Percentiles rank a stretch among this genome's conserved stretches.
phyloP scores from a whole-genome alignment of 1,140 invertebrate species.

The Trissolcus basalis region DNA sequence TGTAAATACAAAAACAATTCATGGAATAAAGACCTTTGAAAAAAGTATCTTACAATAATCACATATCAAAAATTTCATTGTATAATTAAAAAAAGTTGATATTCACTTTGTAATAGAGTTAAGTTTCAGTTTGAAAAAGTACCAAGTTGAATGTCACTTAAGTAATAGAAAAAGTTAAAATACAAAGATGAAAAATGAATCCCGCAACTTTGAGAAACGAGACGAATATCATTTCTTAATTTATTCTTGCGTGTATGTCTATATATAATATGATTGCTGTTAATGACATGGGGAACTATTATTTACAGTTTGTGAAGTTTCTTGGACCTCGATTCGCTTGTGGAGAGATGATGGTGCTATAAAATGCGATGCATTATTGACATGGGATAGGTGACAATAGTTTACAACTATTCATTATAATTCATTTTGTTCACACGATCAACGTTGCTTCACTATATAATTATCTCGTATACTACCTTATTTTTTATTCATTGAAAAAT shows the following conservation, averaged over 20 bases:
- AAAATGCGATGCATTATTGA: slow-evolving; percentile 51
- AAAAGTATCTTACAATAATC: too few relatives aligned
- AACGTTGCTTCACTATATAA: slow-evolving; percentile 31
- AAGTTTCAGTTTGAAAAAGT: too few relatives aligned
- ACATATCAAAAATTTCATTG: too few relatives aligned
- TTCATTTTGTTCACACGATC: slow-evolving; percentile 32
- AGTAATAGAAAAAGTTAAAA: too few relatives aligned
- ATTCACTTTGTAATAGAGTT: too few relatives aligned
- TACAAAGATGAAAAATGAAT: too few relatives aligned
- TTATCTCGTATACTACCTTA: slow-evolving; percentile 44
- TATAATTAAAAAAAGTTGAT: too few relatives aligned
- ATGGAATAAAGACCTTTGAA: too few relatives aligned
- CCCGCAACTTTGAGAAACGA: neutral
- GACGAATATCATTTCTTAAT: slow-evolving; percentile 42
- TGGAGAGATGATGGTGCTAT: slow-evolving; percentile 25
- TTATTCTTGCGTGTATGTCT: slow-evolving; percentile 51
- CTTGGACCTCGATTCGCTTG: slow-evolving; percentile 65
- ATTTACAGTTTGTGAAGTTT: slow-evolving; percentile 72
- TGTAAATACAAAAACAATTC: too few relatives aligned
- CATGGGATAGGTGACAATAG: slow-evolving; percentile 31
- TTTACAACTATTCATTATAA: slow-evolving; percentile 45
- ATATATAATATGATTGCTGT: slow-evolving; percentile 68
- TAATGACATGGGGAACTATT: slow-evolving; percentile 72
- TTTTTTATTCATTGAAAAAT: slow-evolving; percentile 2
- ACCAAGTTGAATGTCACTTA: too few relatives aligned